These are phyloP conservation scores for Oasisia sp. DNA, from an alignment of 2,888 invertebrate genomes.

Conservation along the genomic window DNA sequence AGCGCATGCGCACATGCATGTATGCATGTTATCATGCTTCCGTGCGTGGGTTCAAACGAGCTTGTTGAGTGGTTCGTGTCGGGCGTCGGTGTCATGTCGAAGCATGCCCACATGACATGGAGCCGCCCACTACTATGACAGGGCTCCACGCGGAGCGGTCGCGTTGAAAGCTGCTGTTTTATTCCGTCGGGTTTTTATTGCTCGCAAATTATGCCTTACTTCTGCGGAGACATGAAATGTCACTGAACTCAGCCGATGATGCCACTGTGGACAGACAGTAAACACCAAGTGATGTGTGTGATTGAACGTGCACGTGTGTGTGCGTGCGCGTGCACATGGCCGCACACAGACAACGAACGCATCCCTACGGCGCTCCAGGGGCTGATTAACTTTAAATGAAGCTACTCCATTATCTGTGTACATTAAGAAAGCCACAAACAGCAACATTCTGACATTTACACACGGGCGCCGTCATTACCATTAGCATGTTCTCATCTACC, in stretches of 20 bases:
- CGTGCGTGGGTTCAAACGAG: constrained; percentile 7
- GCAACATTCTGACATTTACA: not conserved
- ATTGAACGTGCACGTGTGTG: not conserved
- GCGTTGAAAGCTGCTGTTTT: constrained; percentile 1
- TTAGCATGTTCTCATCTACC: no score
- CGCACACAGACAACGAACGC: not conserved
- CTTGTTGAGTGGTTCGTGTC: not conserved
- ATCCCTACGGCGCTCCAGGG: not conserved
- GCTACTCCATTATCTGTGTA: not conserved
- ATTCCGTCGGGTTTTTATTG: not conserved
- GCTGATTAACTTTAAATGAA: not conserved
- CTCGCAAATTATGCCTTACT: not conserved
- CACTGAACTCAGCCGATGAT: not conserved
- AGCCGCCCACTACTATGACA: not conserved
- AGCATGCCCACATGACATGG: not conserved
- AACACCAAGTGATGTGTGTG: not conserved
- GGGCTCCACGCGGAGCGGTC: not conserved
- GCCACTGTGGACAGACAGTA: not conserved
- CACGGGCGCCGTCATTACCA: not conserved
- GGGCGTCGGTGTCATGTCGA: not conserved
- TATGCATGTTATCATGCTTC: not conserved
- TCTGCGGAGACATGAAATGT: not conserved
- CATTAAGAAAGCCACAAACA: not conserved
- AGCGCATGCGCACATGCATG: not conserved
- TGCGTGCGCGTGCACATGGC: not conserved